Percentiles rank a stretch among this genome's conserved stretches.
phyloP scores from a whole-genome alignment of 2,797 vertebrate species.

The Acipenser transmontanus region DNA sequence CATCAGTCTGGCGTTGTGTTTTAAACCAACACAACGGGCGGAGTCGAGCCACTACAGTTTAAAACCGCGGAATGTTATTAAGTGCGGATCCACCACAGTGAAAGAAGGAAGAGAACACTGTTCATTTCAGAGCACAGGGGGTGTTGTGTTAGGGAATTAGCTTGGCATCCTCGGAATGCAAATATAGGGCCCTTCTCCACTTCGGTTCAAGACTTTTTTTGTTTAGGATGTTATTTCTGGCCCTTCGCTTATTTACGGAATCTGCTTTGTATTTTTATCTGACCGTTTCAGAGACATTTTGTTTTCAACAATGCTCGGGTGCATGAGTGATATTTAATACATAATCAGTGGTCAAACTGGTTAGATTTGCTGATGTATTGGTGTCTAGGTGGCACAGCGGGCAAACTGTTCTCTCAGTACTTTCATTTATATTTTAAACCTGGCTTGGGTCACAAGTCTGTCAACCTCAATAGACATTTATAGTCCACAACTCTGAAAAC shows the following conservation, averaged over 20 bases:
- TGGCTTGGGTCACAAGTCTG: no score
- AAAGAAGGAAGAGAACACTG: slow-evolving; percentile 94
- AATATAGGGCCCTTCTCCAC: slow-evolving; percentile 32
- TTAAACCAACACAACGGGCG: slow-evolving; percentile 86
- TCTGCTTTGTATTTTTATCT: slow-evolving; percentile 5
- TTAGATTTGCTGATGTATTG: no score
- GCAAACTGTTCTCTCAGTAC: no score
- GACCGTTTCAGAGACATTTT: slow-evolving; percentile 12
- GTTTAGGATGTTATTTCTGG: neutral
- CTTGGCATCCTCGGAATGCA: slow-evolving; percentile 80
- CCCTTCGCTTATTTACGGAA: slow-evolving; percentile 9
- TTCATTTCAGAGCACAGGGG: slow-evolving; percentile 83
- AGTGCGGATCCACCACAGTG: slow-evolving; percentile 81
- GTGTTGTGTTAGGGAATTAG: slow-evolving; percentile 83
- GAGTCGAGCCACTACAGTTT: slow-evolving; percentile 75
- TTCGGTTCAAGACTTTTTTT: neutral
- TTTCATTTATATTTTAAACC: no score
- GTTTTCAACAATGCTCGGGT: neutral
- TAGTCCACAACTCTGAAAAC: no score
- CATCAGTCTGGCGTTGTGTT: slow-evolving; percentile 95
- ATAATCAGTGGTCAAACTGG: no score
- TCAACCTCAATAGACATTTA: no score
- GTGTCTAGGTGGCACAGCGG: no score
- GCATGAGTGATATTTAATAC: neutral
- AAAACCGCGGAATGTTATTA: slow-evolving; percentile 91